Base-by-base conservation (phyloP, 2,888 invertebrate genomes). In the Willowsia nigromaculata region DNA sequence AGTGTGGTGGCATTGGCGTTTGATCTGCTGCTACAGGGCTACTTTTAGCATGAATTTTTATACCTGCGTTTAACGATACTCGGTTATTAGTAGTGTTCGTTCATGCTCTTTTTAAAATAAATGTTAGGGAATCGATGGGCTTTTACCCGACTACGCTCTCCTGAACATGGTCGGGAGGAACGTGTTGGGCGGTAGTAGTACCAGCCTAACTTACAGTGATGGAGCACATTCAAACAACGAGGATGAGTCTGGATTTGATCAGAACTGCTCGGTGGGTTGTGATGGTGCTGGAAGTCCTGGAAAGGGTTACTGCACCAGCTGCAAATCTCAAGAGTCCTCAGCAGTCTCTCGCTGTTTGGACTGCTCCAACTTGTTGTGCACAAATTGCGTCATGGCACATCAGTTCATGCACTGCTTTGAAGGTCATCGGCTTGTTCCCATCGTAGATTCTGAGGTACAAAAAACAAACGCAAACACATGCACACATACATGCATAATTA, bases 351-450 rank as follows among this genome's bases (percentile, higher is more conserved):
- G 98, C 94, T 99, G 99, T 94, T 97, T 98, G 93, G 99, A 99
- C 94, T 99, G 99, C 94, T 97, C 97, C 93, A 98, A 98, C 94
- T 98, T 97, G 94, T 96, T 99, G 93, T 99, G 99, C 95, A 96
- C 97, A 89, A 98, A 98, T 94, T 99, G 99, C 96, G 98, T 98
- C 93, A 98, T 98, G 96, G 99, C 99, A 91, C 99, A 99, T 94
- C 98, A 99, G 95, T 98, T 97, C 94, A 99, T 99, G 99, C 98
- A 99, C 94, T 99, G 99, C 94, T 99, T 99, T 94, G 98, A 98
- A 94, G 98, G 98, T 91, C 99, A 99, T 94, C 96, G 98, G 88
- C 98, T 99, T 90, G 95, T 97, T 93, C 94, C 94, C 84, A 93
- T 95, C 86, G 71, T 80, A 50, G 62, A 30, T 62, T 18, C 15